Evolutionary conservation across 1,140 invertebrate species (phyloP), one percentile per base, ranked within the genome.

Genomic region (Gryon sp.): DNA sequence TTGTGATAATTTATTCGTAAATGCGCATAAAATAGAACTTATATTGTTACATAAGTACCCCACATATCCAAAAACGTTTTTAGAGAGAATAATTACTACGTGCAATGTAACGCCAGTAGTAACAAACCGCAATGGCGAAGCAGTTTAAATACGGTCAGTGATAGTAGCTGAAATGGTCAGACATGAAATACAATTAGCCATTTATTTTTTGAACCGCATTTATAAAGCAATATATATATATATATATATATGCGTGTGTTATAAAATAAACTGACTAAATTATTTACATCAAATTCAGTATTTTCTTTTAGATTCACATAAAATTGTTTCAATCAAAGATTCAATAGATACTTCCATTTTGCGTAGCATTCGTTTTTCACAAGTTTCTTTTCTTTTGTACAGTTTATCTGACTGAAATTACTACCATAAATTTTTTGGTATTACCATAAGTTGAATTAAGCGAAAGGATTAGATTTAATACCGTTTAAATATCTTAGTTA

Each of bases 11-110:
- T 8, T 7, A 40, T 48, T 46, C 30, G 28, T 2, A 45, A 48
- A 55, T 53, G 36, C 43, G 38, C 14, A 28, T 28, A 32, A 43
- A 63, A 45, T 46, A 53, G 57, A 63, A 73, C 63, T 63, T 57
- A 63, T 63, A 63, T 63, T 63, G 12, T 11, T 19, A 57, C 32
- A 52, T 40, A 57, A 59, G 69, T 59, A 53, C 60, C 52, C 36
- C 12, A 24, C 26, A 36, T 53, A 46, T 62, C 36, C 50, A 30
- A 46, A 63, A 63, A 57, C 46, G 69, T 48, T 73, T 57, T 73
- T 65, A 32, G 57, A 65, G 69, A 73, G 69, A 73, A 73, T 73
- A 73, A 73, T 65, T 57, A 48, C 69, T 28, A 52, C 59, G 69
- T 26, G 69, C 60, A 65, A 65, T 43, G 60, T 45, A 60, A 65